phyloP scores from a whole-genome alignment of 2,888 invertebrate species.

The Heteromyza rotundicornis region DNA sequence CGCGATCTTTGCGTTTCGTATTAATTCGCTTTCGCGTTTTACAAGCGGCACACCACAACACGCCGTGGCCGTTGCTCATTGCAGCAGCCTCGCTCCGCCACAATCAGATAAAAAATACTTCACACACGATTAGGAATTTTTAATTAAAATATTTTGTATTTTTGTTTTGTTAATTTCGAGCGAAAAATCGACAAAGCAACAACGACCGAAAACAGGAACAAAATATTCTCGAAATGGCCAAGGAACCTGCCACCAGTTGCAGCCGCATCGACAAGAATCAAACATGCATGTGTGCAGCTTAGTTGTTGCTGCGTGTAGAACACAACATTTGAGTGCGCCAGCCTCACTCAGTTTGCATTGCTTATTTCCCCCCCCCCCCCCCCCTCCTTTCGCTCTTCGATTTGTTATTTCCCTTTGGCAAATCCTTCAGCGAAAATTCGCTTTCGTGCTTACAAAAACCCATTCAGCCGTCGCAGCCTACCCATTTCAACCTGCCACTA shows the following conservation, averaged over 20 bases:
- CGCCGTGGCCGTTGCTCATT: neutral
- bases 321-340: slow-evolving; percentile 25
- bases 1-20: slow-evolving; percentile 53
- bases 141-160: slow-evolving; percentile 63
- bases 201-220: neutral
- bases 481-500: slow-evolving; percentile 53
- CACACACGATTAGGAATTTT: slow-evolving; percentile 64
- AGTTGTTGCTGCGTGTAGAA: slow-evolving; percentile 48
- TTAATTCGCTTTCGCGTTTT: slow-evolving; percentile 56
- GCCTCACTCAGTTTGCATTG: slow-evolving; percentile 29
- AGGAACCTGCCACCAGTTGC: slow-evolving; percentile 9
- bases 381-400: no score
- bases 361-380: no score
- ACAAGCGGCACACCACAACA: slow-evolving; percentile 28
- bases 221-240: neutral
- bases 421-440: slow-evolving; percentile 41
- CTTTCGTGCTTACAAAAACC: slow-evolving; percentile 52
- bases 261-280: slow-evolving; percentile 24
- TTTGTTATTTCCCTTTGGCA: neutral
- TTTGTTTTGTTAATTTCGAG: slow-evolving; percentile 55
- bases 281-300: slow-evolving; percentile 3
- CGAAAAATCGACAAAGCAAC: slow-evolving; percentile 35
- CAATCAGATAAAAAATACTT: slow-evolving; percentile 62
- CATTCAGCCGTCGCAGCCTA: slow-evolving; percentile 17
- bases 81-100: slow-evolving; percentile 33